Conservation (phyloP, 2,888 invertebrate genomes). For the Hirtodrosophila confusa region DNA sequence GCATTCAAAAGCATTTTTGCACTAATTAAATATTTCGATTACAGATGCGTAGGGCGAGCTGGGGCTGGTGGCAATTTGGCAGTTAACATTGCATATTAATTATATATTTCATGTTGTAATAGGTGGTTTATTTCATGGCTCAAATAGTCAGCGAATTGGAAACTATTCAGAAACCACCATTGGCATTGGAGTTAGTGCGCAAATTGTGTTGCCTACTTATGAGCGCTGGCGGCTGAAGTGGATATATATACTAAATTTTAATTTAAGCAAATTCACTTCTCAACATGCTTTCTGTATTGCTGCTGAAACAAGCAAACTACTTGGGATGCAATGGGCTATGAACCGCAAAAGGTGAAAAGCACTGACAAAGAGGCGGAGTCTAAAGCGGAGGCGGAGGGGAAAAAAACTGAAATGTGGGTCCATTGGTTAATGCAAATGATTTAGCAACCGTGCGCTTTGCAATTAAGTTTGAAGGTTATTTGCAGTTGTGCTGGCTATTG, state of each 20-base stretch:
- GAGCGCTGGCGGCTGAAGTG: conserved; percentile 22
- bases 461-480: conserved; percentile 76
- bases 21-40: conserved; percentile 81
- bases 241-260: conserved; percentile 57
- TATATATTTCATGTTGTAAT: conserved; percentile 36
- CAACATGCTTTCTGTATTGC: conserved; percentile 22
- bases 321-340: conserved; percentile 72
- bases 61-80: neutral
- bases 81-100: conserved; percentile 50
- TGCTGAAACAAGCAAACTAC: conserved; percentile 49
- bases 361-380: conserved; percentile 22
- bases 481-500: conserved; percentile 29
- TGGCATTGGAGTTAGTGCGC: conserved; percentile 41
- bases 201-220: conserved; percentile 69
- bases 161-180: conserved; percentile 56
- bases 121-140: conserved; percentile 39
- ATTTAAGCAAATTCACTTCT: conserved; percentile 67
- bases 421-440: conserved; percentile 75
- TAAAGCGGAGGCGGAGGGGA: neutral
- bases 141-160: conserved; percentile 67
- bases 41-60: conserved; percentile 34
- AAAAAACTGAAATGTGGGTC: conserved; percentile 4
- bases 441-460: conserved; percentile 64
- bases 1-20: conserved; percentile 79
- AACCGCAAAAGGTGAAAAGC: conserved; percentile 67